Conservation (phyloP, 2,113 vertebrate species). For the Brachypodius melanocephalos region DNA sequence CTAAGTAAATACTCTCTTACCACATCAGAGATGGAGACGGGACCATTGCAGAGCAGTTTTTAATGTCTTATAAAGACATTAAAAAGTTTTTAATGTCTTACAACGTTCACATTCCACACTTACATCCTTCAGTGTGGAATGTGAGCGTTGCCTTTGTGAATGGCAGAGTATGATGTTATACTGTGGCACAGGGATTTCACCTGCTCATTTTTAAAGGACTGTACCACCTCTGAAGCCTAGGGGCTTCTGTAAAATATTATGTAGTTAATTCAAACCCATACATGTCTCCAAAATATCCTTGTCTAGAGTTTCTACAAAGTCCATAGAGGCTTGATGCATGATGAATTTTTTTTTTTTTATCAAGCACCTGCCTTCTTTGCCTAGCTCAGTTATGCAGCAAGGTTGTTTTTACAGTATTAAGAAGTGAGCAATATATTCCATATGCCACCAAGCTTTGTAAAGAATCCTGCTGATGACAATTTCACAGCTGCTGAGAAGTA, state of each 20-base stretch:
- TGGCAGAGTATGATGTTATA: not conserved
- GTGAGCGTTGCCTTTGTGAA: not conserved
- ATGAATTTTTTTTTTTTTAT: not conserved
- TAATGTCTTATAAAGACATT: not conserved
- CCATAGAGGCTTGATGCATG: not conserved
- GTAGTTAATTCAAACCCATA: not conserved
- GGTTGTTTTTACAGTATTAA: conserved; percentile 37
- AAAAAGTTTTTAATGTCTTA: not conserved
- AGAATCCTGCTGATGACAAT: conserved; percentile 57
- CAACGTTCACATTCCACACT: too few relatives aligned
- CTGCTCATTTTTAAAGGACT: not conserved
- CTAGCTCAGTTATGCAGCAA: conserved; percentile 56
- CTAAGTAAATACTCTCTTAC: not conserved
- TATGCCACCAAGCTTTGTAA: conserved; percentile 65
- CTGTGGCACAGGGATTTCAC: not conserved
- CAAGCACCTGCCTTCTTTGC: conserved; percentile 67
- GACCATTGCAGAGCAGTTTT: not conserved
- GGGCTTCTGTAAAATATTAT: not conserved
- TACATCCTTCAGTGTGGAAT: not conserved
- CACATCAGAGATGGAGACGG: not conserved
- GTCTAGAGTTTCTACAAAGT: conserved; percentile 21
- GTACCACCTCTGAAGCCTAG: not conserved
- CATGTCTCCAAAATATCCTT: not conserved
- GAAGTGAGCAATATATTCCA: conserved; percentile 63
- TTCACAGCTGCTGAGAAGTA: conserved; percentile 63